A percentile compares a stretch with the other conserved stretches of the same genome.
Conservation (phyloP, 2,888 invertebrate species). For the Sthenelais limicola region DNA sequence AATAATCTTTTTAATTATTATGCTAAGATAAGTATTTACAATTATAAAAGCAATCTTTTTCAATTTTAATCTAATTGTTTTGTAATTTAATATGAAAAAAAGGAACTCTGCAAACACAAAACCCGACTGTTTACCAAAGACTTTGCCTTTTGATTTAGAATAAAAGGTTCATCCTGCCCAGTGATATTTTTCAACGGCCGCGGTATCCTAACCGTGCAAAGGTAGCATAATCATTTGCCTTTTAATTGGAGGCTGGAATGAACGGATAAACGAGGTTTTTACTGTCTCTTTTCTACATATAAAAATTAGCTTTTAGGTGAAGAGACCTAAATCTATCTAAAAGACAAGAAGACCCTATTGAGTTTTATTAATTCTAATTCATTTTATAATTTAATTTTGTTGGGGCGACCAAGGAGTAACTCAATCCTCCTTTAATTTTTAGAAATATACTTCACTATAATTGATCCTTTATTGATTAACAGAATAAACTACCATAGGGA, state of each 20-base stretch:
- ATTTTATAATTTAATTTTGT: slow-evolving; percentile 40
- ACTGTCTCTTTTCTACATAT: slow-evolving; percentile 48
- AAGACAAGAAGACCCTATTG: slow-evolving; percentile 56
- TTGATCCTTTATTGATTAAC: slow-evolving; percentile 44
- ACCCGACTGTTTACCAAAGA: slow-evolving; percentile 67
- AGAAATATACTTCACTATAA: slow-evolving; percentile 37
- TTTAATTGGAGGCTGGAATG: slow-evolving; percentile 55
- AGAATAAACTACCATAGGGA: slow-evolving; percentile 58
- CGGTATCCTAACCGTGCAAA: slow-evolving; percentile 62
- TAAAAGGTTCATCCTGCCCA: slow-evolving; percentile 60
- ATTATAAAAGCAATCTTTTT: slow-evolving; percentile 12
- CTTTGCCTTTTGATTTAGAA: slow-evolving; percentile 55
- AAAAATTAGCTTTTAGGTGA: slow-evolving; percentile 52
- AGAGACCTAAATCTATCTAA: slow-evolving; percentile 49
- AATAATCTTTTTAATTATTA: slow-evolving; percentile 27
- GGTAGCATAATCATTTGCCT: slow-evolving; percentile 62
- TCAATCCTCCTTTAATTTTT: slow-evolving; percentile 29
- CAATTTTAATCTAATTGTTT: background rate
- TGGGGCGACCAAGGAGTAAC: slow-evolving; percentile 50
- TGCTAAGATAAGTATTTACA: slow-evolving; percentile 51
- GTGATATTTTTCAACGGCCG: slow-evolving; percentile 60
- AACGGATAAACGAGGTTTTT: slow-evolving; percentile 50
- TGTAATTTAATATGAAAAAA: slow-evolving; percentile 22
- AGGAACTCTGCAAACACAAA: slow-evolving; percentile 62
- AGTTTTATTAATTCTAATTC: slow-evolving; percentile 46